A percentile compares a stretch with the other conserved stretches of the same genome.
Evolutionary conservation across 1,140 invertebrate genomes (phyloP).

Genomic region (Drosophila seguyi): DNA sequence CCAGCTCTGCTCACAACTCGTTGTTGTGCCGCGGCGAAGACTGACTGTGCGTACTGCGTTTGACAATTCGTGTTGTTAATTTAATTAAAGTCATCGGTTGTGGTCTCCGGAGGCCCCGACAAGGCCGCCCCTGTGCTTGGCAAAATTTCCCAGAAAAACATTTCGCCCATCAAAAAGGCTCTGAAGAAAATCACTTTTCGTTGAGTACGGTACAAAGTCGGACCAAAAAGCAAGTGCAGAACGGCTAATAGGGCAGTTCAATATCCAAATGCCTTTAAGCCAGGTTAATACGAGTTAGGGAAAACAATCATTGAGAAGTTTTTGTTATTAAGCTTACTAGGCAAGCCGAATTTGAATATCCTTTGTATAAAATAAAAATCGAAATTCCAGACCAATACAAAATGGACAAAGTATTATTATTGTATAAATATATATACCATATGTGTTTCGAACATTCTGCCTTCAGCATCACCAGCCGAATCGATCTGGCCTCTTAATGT

Average conservation of each 20-base stretch:
- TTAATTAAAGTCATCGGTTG: slow-evolving; percentile 68
- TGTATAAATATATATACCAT: no score
- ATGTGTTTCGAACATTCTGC: no score
- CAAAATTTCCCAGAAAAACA: slow-evolving; percentile 36
- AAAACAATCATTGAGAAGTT: neutral
- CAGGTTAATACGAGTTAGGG: neutral
- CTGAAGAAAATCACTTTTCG: neutral
- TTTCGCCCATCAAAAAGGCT: slow-evolving; percentile 18
- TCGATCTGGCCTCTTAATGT: no score
- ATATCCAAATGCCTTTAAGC: neutral
- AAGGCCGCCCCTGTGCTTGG: slow-evolving; percentile 23
- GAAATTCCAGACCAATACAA: no score
- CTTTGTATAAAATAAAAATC: no score
- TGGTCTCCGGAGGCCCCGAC: slow-evolving; percentile 8
- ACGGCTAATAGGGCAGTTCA: neutral
- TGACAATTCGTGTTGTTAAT: slow-evolving; percentile 80
- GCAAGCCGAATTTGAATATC: no score
- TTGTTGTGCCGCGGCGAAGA: slow-evolving; percentile 33
- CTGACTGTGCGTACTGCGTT: slow-evolving; percentile 57
- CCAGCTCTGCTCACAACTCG: slow-evolving; percentile 8
- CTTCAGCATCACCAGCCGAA: no score
- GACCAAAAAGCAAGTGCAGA: neutral
- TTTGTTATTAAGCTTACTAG: no score
- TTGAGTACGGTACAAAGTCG: neutral
- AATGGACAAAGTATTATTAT: no score